A percentile compares a stretch with the other conserved stretches of the same genome.
phyloP scores from a whole-genome alignment of 1,140 invertebrate genomes.

The Drosophila fuyamai region DNA sequence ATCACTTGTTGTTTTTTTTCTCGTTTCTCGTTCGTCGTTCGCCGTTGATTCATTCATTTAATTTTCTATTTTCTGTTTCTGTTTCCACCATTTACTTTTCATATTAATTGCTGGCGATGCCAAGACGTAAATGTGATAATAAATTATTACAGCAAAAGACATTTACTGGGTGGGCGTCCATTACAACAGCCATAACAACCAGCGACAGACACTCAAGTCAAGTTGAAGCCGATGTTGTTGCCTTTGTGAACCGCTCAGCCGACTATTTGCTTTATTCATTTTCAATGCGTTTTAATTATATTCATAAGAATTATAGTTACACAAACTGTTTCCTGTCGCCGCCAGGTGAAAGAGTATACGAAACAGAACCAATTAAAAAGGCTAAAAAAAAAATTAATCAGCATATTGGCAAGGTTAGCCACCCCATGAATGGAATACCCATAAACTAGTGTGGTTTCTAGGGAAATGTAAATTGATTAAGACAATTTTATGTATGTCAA shows the following conservation, averaged over 20 bases:
- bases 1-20: slow-evolving; percentile 40
- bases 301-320: slow-evolving; percentile 48
- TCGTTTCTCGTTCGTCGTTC: slow-evolving; percentile 34
- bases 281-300: slow-evolving; percentile 52
- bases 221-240: slow-evolving; percentile 38
- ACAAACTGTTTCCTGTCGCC: slow-evolving; percentile 60
- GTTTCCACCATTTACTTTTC: slow-evolving; percentile 57
- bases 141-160: slow-evolving; percentile 79
- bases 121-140: slow-evolving; percentile 75
- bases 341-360: slow-evolving; percentile 37
- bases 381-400: slow-evolving; percentile 36
- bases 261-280: slow-evolving; percentile 33
- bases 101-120: slow-evolving; percentile 74
- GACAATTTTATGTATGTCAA: background rate
- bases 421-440: slow-evolving; percentile 23
- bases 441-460: slow-evolving; percentile 18
- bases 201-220: slow-evolving; percentile 39
- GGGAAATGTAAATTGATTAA: background rate
- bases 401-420: slow-evolving; percentile 30
- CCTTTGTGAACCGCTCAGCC: slow-evolving; percentile 31
- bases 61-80: slow-evolving; percentile 52
- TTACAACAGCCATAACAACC: slow-evolving; percentile 46
- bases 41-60: slow-evolving; percentile 78
- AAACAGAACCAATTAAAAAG: slow-evolving; percentile 47
- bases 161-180: slow-evolving; percentile 67